Evolutionary conservation across 1,140 invertebrate species (phyloP), one percentile per base, ranked within the genome.

Genomic region (Anastrepha ludens): DNA sequence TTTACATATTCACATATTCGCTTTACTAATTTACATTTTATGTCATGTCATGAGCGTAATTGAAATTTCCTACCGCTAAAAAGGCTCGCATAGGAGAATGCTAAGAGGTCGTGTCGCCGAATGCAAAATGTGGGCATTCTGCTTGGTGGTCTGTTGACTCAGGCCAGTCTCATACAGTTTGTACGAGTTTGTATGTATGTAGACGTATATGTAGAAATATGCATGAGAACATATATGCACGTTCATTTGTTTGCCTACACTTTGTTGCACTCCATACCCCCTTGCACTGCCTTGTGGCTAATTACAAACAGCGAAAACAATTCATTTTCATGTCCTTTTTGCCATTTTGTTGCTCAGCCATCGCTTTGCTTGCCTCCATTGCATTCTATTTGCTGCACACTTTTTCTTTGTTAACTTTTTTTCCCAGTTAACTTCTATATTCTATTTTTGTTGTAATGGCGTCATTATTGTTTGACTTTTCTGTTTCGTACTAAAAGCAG

Each of bases 301-400:
- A 91, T 91, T 91, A 91, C 90, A 90, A 91, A 90, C 90, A 91
- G 89, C 90, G 90, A 91, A 91, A 91, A 90, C 89, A 91, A 91
- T 91, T 91, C 90, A 91, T 91, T 91, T 90, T 62, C 89, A 90
- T 90, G 90, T 90, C 89, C 90, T 89, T 90, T 90, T 90, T 90
- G 89, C 89, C 89, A 88, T 89, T 90, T 87, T 87, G 88, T 87
- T 85, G 87, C 85, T 29, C 41, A 70, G 44, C 15, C 64, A 17
- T 55, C 67, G 50, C 20, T 81, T 50, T 87, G 17, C 60, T 86
- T 60, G 58, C 70, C 60, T 55, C 44, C 13, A 20, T 7, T 20
- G 29, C 29, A 65, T 70, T 44, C 74, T 87, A n/a, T 39, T 64
- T 87, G 20, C 50, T 29, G 13, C 44, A 5, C 62, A 41, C 7